phyloP scores from a whole-genome alignment of 2,888 invertebrate genomes.

The Muscina levida region DNA sequence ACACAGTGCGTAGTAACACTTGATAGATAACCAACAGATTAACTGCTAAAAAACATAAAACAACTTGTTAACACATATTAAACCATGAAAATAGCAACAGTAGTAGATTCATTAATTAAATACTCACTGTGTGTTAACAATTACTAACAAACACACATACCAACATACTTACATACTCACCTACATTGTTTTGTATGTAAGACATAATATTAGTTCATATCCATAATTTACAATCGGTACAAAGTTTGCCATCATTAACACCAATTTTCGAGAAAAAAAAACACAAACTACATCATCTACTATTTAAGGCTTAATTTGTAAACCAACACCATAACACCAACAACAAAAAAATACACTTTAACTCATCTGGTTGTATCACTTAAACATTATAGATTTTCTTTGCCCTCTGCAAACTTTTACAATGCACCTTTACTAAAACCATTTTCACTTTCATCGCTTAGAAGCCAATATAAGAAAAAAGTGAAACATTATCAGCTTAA shows the following conservation, averaged over 20 bases:
- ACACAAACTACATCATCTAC: too few species aligned
- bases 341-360: neutral
- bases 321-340: too few species aligned
- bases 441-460: constrained; percentile 49
- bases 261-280: neutral
- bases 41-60: neutral
- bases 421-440: constrained; percentile 27
- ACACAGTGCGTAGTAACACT: too few species aligned
- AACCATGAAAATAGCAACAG: constrained; percentile 7
- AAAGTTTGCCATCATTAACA: constrained; percentile 39
- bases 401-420: too few species aligned
- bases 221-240: constrained; percentile 21
- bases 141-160: constrained; percentile 2
- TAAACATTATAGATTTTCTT: too few species aligned
- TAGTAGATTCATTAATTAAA: constrained; percentile 30
- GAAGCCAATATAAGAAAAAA: constrained; percentile 17
- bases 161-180: neutral
- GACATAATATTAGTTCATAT: neutral
- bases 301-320: neutral
- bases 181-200: neutral
- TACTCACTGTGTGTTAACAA: constrained; percentile 13
- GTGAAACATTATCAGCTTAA: too few species aligned
- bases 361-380: neutral
- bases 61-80: constrained; percentile 23
- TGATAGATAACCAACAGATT: neutral